Evolutionary conservation across 2,797 vertebrate species (phyloP), one percentile per base, ranked within the genome.

Genomic region (Sphenopsis melanotis): DNA sequence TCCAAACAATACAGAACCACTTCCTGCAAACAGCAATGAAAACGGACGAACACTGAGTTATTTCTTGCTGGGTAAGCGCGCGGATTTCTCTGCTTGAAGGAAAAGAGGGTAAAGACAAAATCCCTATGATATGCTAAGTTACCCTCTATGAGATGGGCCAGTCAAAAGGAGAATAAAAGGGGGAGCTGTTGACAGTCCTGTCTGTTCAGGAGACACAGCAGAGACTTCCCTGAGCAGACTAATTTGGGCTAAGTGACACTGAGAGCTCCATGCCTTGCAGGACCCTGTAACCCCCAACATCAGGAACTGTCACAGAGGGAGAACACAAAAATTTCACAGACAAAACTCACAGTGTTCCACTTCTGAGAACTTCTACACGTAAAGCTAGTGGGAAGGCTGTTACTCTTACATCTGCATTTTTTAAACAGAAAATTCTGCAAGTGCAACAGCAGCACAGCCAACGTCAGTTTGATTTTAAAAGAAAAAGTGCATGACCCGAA

Each of bases 1-100:
- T 99, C 99, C 98, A 99, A 97, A 97, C 99, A 99, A 96, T 98
- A 99, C 86, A 99, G 97, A 97, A 99, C 99, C 79, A 98, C 98
- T 94, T 98, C 98, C 98, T 98, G 95, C 75, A 95, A 91, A 89
- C 52, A 74, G 66, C 71, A 87, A 47, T 39, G 29, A 92, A 95
- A 90, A 75, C 49, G 12, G 24, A 77, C 8, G 81, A 47, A 6
- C 37, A 46, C 15, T 0, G 12, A 46, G 82, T 90, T 89, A 83
- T 68, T 94, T 46, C 72, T 83, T 56, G 57, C 87, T 16, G 61
- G 1, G 3, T 46, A 46, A 70, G 69, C 1, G 47, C 24, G 13
- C 3, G 1, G 46, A 46, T 34, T 87, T 85, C 69, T 64, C 56
- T n/a, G 41, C 53, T 36, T 13, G 27, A 57, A 89, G 49, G 37